These are phyloP conservation scores for Cyanistes caeruleus DNA, from an alignment of 2,113 vertebrate genomes.

Conservation along the genomic window DNA sequence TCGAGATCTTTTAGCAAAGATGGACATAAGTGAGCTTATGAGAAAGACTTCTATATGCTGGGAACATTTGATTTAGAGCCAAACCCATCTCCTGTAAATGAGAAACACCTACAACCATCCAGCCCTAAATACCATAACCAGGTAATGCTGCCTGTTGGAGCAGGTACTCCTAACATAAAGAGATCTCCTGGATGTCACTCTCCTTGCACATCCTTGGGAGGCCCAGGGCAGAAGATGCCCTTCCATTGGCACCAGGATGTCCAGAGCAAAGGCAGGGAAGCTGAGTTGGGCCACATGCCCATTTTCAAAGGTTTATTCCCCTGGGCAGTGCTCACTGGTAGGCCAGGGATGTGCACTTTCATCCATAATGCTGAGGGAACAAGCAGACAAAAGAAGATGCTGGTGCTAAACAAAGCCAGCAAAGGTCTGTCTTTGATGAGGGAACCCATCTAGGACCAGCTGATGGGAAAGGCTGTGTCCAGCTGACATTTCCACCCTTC, in stretches of 20 bases:
- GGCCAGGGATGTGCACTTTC: background rate
- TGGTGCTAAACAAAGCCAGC: background rate
- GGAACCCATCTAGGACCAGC: background rate
- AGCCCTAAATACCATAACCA: background rate
- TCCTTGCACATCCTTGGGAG: background rate
- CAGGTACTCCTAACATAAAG: background rate
- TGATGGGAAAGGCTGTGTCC: accelerated
- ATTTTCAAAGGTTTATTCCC: background rate
- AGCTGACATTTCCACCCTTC: background rate
- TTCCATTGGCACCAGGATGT: background rate
- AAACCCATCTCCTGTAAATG: background rate
- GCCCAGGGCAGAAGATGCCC: background rate
- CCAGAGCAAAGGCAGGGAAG: background rate
- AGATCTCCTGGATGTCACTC: background rate
- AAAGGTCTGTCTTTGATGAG: background rate
- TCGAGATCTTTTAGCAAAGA: background rate
- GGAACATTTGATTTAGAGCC: background rate
- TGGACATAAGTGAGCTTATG: background rate
- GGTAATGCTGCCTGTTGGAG: background rate
- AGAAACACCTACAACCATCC: background rate
- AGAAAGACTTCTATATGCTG: background rate
- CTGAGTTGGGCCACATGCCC: background rate
- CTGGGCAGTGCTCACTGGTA: background rate
- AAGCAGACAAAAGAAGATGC: background rate
- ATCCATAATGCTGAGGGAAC: background rate